These are phyloP conservation scores for Chaunax sp. DNA, from an alignment of 2,797 vertebrate species.

Conservation along the genomic window DNA sequence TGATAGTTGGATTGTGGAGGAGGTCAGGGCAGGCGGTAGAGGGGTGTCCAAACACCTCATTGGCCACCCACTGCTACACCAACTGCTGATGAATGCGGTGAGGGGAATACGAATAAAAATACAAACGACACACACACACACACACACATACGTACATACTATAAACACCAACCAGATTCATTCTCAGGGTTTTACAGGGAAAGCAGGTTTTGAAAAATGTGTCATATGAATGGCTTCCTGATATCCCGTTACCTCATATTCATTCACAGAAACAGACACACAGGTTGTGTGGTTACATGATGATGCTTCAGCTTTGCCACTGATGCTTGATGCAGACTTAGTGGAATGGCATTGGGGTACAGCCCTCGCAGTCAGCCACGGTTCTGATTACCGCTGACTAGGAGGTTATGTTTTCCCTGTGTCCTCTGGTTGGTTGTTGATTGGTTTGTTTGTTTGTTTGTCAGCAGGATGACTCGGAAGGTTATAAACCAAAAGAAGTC, in stretches of 20 bases:
- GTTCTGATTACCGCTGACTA: slow-evolving; percentile 51
- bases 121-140: background rate
- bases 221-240: slow-evolving; percentile 50
- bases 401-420: no score
- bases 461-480: no score
- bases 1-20: slow-evolving; percentile 47
- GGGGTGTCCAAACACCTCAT: slow-evolving; percentile 53
- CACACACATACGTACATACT: slow-evolving; percentile 25
- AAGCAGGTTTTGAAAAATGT: slow-evolving; percentile 66
- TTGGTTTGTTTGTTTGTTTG: no score
- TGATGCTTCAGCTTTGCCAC: slow-evolving; percentile 36
- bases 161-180: slow-evolving; percentile 33
- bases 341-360: slow-evolving; percentile 36
- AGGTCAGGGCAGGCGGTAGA: slow-evolving; percentile 10
- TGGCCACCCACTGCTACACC: slow-evolving; percentile 54
- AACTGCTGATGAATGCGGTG: slow-evolving; percentile 66
- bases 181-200: slow-evolving; percentile 61
- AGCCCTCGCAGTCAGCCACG: slow-evolving; percentile 48
- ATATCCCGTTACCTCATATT: slow-evolving; percentile 14
- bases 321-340: slow-evolving; percentile 37
- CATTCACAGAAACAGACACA: slow-evolving; percentile 13
- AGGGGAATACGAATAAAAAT: slow-evolving; percentile 23
- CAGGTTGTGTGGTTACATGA: slow-evolving; percentile 33
- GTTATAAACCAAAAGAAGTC: no score
- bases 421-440: no score